These are phyloP conservation scores for Himalopsyche japonica DNA, from an alignment of 2,888 invertebrate genomes.

Conservation along the genomic window DNA sequence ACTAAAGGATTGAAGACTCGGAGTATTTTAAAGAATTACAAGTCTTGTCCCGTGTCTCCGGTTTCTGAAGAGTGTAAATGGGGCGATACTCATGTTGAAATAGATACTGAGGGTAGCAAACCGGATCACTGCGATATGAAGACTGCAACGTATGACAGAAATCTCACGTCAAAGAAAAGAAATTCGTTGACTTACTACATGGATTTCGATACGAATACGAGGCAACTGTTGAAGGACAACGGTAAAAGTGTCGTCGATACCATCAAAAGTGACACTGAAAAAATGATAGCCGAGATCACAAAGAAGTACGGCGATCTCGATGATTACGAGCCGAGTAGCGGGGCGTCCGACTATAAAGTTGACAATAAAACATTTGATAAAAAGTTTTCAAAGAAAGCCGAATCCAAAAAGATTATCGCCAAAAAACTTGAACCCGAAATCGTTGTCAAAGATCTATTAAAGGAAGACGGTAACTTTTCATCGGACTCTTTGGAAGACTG, in stretches of 20 bases:
- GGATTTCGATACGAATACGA: constrained; percentile 60
- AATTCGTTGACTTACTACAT: constrained; percentile 70
- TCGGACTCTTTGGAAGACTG: constrained; percentile 79
- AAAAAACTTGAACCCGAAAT: constrained; percentile 41
- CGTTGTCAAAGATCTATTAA: constrained; percentile 44
- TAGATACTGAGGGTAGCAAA: background rate
- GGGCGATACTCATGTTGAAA: constrained; percentile 51
- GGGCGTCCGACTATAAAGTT: constrained; percentile 36
- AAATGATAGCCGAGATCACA: constrained; percentile 69
- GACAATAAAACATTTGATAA: constrained; percentile 24
- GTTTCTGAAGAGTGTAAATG: constrained; percentile 78
- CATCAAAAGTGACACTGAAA: constrained; percentile 66
- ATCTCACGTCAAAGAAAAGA: constrained; percentile 56
- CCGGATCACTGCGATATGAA: constrained; percentile 43
- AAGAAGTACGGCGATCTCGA: constrained; percentile 67
- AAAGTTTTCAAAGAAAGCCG: constrained; percentile 11
- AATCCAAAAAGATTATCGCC: background rate
- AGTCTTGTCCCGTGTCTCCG: constrained; percentile 81
- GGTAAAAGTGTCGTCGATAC: constrained; percentile 64
- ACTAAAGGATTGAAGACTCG: constrained; percentile 44
- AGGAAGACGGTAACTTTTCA: constrained; percentile 73
- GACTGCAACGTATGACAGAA: constrained; percentile 45
- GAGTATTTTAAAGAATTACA: constrained; percentile 68
- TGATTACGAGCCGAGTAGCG: constrained; percentile 50
- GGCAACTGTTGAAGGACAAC: constrained; percentile 51